phyloP scores from a whole-genome alignment of 1,140 invertebrate species.

The Campoletis sonorensis region DNA sequence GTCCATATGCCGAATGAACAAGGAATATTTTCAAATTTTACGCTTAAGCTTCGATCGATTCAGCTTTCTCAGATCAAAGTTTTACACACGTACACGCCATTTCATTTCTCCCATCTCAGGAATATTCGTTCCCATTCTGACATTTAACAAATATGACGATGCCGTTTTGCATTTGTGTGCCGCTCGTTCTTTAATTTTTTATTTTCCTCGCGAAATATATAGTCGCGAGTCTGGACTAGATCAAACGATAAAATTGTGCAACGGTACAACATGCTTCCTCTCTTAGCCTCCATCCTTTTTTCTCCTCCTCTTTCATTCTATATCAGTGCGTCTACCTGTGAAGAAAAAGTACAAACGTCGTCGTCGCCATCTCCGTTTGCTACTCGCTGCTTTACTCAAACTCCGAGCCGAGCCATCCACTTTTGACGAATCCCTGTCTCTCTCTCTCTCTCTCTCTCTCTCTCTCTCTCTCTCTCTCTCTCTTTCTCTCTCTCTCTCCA shows the following conservation, averaged over 20 bases:
- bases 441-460: too few relatives aligned
- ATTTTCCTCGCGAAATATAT: not conserved
- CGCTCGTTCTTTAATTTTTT: not conserved
- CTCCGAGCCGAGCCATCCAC: not conserved
- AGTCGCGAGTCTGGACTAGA: slow-evolving; percentile 1
- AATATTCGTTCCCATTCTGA: not conserved
- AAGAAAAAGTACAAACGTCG: slow-evolving; percentile 12
- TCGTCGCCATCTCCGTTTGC: not conserved
- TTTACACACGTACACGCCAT: not conserved
- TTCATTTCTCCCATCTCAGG: not conserved
- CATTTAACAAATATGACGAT: not conserved
- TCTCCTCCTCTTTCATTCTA: not conserved
- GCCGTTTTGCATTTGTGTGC: not conserved
- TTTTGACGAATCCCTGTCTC: not conserved
- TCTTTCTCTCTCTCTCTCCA: not conserved
- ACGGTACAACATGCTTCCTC: slow-evolving; percentile 6
- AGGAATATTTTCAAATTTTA: too few relatives aligned
- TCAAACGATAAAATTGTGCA: slow-evolving; percentile 16
- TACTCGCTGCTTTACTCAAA: not conserved
- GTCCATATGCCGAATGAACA: too few relatives aligned
- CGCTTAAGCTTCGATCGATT: too few relatives aligned
- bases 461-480: too few relatives aligned
- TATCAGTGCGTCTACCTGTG: not conserved
- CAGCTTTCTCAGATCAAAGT: too few relatives aligned
- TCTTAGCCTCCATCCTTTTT: not conserved